Conservation (phyloP, 2,797 vertebrate genomes). For the Eremophila alpestris region DNA sequence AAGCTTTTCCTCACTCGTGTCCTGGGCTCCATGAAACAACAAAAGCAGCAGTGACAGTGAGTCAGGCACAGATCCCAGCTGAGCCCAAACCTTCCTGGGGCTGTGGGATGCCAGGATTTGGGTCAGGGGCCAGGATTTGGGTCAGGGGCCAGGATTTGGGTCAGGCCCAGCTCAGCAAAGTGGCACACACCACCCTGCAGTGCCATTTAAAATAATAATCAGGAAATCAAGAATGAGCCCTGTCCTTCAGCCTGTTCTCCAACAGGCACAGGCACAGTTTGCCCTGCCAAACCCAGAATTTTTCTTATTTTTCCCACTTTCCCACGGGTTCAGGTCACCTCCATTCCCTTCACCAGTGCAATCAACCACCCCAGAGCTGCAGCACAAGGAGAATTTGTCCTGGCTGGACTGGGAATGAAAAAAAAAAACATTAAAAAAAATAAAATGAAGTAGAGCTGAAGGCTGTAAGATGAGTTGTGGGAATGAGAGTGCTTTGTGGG, state of each 20-base stretch:
- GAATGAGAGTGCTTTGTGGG: conserved; percentile 67
- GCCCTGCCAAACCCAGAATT: background rate
- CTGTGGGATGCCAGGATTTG: background rate
- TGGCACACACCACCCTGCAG: background rate
- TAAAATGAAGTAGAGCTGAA: background rate
- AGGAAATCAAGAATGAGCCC: background rate
- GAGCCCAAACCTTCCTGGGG: background rate
- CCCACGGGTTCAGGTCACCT: background rate
- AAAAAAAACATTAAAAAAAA: background rate
- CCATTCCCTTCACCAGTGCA: background rate
- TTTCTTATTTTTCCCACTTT: fast-evolving
- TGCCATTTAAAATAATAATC: background rate
- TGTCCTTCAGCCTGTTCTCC: background rate
- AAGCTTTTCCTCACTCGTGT: background rate
- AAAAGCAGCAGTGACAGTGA: background rate
- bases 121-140: background rate
- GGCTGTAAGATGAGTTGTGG: conserved; percentile 52
- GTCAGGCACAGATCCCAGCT: background rate
- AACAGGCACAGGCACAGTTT: background rate
- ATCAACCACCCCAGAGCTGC: background rate
- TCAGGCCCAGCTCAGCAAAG: background rate
- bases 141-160: background rate
- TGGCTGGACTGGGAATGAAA: background rate
- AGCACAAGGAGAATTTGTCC: conserved; percentile 40
- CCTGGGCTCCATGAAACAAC: background rate